Base-by-base conservation (phyloP, 2,113 vertebrate species). In the Accipiter virgatus region DNA sequence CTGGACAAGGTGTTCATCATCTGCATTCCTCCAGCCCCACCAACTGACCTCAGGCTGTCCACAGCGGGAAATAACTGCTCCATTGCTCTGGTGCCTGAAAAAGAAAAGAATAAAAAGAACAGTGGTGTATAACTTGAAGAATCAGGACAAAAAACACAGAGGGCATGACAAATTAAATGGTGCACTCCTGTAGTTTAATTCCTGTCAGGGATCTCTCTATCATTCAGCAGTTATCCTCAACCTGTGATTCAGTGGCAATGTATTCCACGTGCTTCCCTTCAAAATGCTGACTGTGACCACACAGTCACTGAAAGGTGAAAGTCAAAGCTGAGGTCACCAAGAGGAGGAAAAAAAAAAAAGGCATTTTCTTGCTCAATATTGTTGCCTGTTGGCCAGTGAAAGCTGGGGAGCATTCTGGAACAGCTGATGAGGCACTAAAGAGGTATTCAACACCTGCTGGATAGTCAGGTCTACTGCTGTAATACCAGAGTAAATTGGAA, bases 1-100 rank as follows among this genome's bases (percentile, higher is more conserved):
- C 96, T 99, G 99, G 25, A 99, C 99, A 73, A 99, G 98, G 96
- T 99, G 99, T 87, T 99, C 99, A 1, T 99, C 99, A 7, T 99
- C 99, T 1, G 99, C 99, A 10, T 99, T 99, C 74, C 99, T 98
- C 99, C 99, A 99, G 90, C 99, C 99, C 99, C 99, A 99, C 99
- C 99, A 99, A 97, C 99, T 99, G 96, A 99, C 99, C 98, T 99
- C 99, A 0, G 99, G 99, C 96, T 99, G 99, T 25, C 99, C 99
- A 8, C 99, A 99, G 86, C 99, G 99, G 43, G 99, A 99, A 61
- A 99, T 99, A 65, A 99, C 99, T 8, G 99, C 99, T 23, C 99
- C 99, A 4, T 99, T 99, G 95, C 97, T 99, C 97, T 98, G 98
- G 97, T 99, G 99, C 97, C 99, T 99, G 94, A 4, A 20, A 19